These are phyloP conservation scores for Xestoiulus laeticollis DNA, from an alignment of 2,888 invertebrate genomes.

Conservation along the genomic window DNA sequence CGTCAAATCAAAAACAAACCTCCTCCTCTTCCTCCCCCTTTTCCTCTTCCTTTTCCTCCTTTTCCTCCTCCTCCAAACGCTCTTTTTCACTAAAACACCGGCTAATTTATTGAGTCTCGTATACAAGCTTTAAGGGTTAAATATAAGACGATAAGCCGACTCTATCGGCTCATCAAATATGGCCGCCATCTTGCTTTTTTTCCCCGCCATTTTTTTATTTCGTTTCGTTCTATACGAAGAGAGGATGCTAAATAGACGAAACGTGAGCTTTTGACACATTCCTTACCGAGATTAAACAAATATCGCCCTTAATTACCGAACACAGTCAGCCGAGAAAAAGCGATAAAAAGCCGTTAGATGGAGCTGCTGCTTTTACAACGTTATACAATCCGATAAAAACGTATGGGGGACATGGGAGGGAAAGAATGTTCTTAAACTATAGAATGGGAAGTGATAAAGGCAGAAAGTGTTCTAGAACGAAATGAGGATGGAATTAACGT, in stretches of 20 bases:
- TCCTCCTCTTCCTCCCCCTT: not conserved
- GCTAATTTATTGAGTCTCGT: not conserved
- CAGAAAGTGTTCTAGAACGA: no score
- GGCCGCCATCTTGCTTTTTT: not conserved
- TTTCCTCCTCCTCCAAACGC: not conserved
- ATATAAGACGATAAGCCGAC: not conserved
- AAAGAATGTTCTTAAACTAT: no score
- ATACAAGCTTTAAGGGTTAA: not conserved
- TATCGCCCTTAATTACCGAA: not conserved
- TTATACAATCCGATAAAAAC: no score
- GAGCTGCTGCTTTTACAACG: no score
- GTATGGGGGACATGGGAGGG: no score
- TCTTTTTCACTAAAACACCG: not conserved
- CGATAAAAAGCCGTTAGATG: no score
- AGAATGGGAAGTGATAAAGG: no score
- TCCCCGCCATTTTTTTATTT: no score
- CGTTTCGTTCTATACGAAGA: no score
- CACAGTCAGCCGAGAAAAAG: no score
- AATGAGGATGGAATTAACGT: no score
- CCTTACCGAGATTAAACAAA: not conserved
- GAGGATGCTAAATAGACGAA: not conserved
- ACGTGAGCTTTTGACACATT: not conserved
- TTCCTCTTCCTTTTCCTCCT: not conserved
- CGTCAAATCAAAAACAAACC: conserved; percentile 53
- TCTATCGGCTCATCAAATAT: conserved; percentile 16